These are phyloP conservation scores for Prinia subflava DNA, from an alignment of 2,113 vertebrate genomes.

Conservation along the genomic window DNA sequence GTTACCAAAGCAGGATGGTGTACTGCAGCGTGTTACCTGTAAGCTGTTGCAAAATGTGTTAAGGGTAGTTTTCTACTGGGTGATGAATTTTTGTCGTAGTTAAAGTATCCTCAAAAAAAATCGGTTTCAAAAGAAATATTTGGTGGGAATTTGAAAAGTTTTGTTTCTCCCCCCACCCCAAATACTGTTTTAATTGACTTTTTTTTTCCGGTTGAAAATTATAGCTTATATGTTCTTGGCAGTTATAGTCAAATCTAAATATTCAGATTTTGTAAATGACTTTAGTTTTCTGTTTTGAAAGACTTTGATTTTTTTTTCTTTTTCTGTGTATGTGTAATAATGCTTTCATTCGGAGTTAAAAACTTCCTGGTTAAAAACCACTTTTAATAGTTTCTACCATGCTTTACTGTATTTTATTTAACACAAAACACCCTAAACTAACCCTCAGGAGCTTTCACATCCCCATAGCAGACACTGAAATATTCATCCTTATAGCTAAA, in stretches of 20 bases:
- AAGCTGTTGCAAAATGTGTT: neutral
- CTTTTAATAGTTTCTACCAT: neutral
- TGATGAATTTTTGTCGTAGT: neutral
- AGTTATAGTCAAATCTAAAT: neutral
- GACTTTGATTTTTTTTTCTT: neutral
- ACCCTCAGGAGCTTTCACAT: neutral
- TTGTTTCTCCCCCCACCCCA: neutral
- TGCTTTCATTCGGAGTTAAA: neutral
- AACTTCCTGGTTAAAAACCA: neutral
- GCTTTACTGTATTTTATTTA: neutral
- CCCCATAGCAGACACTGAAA: neutral
- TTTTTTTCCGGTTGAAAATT: neutral
- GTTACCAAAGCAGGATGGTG: neutral
- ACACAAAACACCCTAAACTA: neutral
- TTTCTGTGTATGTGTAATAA: neutral
- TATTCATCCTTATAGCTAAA: neutral
- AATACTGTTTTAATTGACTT: neutral
- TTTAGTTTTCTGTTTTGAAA: neutral
- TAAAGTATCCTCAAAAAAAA: neutral
- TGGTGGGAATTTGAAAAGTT: neutral
- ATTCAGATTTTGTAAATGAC: neutral
- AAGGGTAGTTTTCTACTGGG: neutral
- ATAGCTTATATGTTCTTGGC: neutral
- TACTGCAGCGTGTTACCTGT: neutral
- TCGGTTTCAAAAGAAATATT: neutral